Evolutionary conservation across 2,113 vertebrate species (phyloP).

Genomic region (Marmota monax): DNA sequence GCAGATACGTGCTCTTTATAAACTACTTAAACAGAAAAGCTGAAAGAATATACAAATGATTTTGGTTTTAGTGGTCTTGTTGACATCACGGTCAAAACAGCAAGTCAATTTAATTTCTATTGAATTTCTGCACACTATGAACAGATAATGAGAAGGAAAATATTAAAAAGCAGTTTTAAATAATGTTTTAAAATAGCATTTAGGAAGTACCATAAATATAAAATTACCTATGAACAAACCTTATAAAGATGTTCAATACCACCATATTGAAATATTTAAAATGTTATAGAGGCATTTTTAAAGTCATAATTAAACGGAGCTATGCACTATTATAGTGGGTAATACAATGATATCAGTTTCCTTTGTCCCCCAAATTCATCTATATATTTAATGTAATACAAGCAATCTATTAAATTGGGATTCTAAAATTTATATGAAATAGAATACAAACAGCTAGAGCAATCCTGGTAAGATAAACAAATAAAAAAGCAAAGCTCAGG

Average conservation of each 20-base stretch:
- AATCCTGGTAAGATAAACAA: background rate
- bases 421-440: background rate
- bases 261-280: background rate
- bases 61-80: background rate
- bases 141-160: background rate
- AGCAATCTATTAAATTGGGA: background rate
- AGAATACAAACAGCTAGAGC: background rate
- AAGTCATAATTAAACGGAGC: background rate
- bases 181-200: background rate
- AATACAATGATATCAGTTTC: background rate
- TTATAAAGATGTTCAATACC: background rate
- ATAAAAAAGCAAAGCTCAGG: background rate
- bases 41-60: background rate
- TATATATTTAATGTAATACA: background rate
- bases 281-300: background rate
- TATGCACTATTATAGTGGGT: background rate
- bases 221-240: background rate
- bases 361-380: background rate
- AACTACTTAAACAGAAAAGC: background rate
- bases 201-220: background rate
- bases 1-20: background rate
- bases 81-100: background rate
- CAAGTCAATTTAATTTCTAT: background rate
- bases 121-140: background rate
- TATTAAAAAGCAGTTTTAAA: background rate